phyloP scores from a whole-genome alignment of 2,113 vertebrate species.

The Tetrax tetrax region DNA sequence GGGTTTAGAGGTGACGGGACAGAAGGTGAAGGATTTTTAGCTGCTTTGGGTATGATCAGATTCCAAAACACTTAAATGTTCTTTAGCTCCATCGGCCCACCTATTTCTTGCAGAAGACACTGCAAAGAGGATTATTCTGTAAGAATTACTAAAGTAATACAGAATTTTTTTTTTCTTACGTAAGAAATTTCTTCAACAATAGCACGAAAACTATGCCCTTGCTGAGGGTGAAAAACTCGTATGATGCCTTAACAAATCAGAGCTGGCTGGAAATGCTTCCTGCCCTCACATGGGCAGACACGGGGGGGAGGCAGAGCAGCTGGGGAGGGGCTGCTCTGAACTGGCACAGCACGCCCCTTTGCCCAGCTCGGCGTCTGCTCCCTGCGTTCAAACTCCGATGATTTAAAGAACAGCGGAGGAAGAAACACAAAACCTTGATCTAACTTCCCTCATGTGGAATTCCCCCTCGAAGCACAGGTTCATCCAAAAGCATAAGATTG shows the following conservation, averaged over 20 bases:
- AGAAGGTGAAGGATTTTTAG: not conserved
- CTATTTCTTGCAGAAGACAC: not conserved
- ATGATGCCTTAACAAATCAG: not conserved
- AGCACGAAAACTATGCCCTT: not conserved
- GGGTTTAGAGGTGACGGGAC: not conserved
- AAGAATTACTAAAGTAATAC: not conserved
- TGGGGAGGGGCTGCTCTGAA: not conserved
- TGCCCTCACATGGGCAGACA: not conserved
- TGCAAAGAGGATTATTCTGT: not conserved
- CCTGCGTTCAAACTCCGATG: not conserved
- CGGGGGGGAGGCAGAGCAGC: accelerated
- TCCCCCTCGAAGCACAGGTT: not conserved
- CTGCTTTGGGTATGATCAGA: not conserved
- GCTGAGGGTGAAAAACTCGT: not conserved
- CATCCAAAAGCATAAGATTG: not conserved
- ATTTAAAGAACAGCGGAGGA: not conserved
- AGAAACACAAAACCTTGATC: not conserved
- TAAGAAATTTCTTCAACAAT: not conserved
- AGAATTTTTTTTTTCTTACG: not conserved
- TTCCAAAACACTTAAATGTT: not conserved
- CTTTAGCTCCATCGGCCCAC: not conserved
- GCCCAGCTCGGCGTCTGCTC: not conserved
- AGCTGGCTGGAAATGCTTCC: not conserved
- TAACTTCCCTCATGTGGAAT: not conserved
- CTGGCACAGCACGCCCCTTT: accelerated